Evolutionary conservation across 2,113 vertebrate species (phyloP).

Genomic region (Okapia johnstoni): DNA sequence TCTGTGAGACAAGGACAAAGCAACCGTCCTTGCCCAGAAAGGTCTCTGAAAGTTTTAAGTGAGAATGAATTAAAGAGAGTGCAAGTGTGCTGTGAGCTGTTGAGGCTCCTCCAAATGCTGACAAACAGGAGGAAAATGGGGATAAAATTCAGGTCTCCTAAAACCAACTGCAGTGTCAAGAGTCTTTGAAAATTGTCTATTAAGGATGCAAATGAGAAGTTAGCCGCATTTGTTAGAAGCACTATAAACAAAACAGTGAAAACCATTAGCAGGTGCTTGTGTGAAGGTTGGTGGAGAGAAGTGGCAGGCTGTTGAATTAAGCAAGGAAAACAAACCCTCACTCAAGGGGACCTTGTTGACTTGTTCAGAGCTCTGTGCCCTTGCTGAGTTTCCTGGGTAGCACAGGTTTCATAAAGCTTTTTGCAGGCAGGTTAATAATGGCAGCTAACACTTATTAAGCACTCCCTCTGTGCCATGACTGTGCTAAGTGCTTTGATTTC

Average conservation of each 20-base stretch:
- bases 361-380: background rate
- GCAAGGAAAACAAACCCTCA: background rate
- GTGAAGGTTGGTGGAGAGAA: background rate
- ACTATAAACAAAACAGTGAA: constrained; percentile 47
- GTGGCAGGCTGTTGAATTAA: constrained; percentile 26
- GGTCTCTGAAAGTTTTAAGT: background rate
- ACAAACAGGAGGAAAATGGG: background rate
- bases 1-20: background rate
- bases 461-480: background rate
- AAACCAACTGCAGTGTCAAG: constrained; percentile 6
- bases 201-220: constrained; percentile 52
- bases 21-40: background rate
- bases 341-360: background rate
- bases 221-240: constrained; percentile 18
- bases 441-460: background rate
- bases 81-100: background rate
- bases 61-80: background rate
- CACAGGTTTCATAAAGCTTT: background rate
- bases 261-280: constrained; percentile 48
- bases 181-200: constrained; percentile 24
- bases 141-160: background rate
- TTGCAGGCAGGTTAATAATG: background rate
- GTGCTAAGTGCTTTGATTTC: background rate
- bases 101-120: background rate
- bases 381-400: background rate